Conservation (phyloP, 2,113 vertebrate genomes). For the Microtus montanus region DNA sequence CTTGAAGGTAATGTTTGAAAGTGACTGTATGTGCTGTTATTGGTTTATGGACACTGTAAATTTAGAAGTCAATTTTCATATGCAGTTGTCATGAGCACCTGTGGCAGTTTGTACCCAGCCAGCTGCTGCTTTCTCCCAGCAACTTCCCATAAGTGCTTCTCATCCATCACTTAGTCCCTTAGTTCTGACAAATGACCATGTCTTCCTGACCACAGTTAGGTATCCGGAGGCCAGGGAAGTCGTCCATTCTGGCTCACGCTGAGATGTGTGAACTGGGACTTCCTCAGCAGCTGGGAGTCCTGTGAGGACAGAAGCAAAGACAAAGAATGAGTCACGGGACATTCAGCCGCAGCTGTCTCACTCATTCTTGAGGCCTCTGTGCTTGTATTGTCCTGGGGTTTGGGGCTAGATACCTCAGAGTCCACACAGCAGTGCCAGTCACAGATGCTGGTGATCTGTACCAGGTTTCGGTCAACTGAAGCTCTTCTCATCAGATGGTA, state of each 20-base stretch:
- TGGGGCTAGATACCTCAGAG: not conserved
- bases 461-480: not conserved
- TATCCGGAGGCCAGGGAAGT: not conserved
- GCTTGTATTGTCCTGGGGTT: not conserved
- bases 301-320: not conserved
- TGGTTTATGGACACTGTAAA: not conserved
- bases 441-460: not conserved
- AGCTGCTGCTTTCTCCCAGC: not conserved
- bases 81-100: not conserved
- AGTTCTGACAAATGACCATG: not conserved
- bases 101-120: not conserved
- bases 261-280: not conserved
- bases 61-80: not conserved
- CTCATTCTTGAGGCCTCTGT: not conserved
- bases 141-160: not conserved
- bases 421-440: not conserved
- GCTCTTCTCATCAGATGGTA: not conserved
- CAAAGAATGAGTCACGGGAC: not conserved
- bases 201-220: not conserved
- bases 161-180: not conserved
- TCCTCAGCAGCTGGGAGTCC: not conserved
- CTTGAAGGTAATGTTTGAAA: not conserved
- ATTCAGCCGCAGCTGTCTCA: not conserved
- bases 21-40: not conserved
- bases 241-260: not conserved